Base-by-base conservation (phyloP, 2,113 vertebrate species). In the Chaetops frenatus region DNA sequence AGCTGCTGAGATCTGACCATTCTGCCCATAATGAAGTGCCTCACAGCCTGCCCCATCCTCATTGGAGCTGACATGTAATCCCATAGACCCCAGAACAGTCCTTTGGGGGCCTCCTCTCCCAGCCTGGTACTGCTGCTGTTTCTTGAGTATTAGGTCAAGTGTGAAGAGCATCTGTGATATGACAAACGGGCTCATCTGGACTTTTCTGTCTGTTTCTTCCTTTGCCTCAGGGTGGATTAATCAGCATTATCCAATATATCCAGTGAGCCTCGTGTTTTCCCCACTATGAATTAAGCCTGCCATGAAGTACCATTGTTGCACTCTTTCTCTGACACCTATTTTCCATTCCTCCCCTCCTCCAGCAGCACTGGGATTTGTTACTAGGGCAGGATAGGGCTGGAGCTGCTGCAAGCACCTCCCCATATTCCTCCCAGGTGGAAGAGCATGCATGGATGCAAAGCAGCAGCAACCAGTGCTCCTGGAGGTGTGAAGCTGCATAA, bases 341-440 rank as follows among this genome's bases (percentile, higher is more conserved):
- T 87, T 67, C 40, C 15, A 15, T 77, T 50, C 10, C 8, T 15
- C 3, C 5, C 2, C 5, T 35, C 24, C 40, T 9, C 42, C 25
- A 28, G 78, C 33, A 58, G 21, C 24, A 15, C n/a, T 24, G 69
- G 42, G 13, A 5, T 57, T 91, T 66, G 6, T 67, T 72, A 36
- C 24, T 0, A 1, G 21, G 21, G 13, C 50, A 50, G 22, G 5
- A 15, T 15, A 62, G 56, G 42, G 19, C 61, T 79, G 61, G 42
- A 76, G 31, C 1, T 54, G 29, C 29, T 89, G 16, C 44, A 25
- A 35, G 44, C 44, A 19, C 18, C 16, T 82, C 38, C 6, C 29
- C 1, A 0, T 11, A 23, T 66, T 73, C 27, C 35, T 71, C 11
- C 33, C 1, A 1, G 29, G 51, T 6, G 2, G 47, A 21, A 51